Base-by-base conservation (phyloP, 2,888 invertebrate species). In the Epistrophe grossulariae region DNA sequence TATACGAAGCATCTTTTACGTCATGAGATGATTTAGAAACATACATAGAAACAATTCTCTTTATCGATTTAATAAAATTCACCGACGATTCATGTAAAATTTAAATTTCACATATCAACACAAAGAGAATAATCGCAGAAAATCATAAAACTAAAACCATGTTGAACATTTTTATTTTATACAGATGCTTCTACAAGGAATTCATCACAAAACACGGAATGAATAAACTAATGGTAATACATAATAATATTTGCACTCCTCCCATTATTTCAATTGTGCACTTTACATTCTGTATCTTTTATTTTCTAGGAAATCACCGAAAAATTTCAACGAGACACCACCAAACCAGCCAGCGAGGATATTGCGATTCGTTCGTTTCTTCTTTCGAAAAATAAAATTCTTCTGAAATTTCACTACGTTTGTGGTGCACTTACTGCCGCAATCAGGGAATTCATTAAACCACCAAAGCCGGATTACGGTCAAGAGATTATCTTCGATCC, bases 381-480 rank as follows among this genome's bases (percentile, higher is more conserved):
- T 76, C 92, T 96, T 0, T 92, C 93, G 9, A 94, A 95, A 0
- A 94, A 95, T 57, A 92, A 92, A 90, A 92, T 93, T 91, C 28
- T 93, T 3, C 45, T 93, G 5, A 91, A 91, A 89, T 93, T 92
- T 81, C 93, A 93, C 70, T 93, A 92, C 68, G 90, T 88, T 0
- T 90, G 89, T 24, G 92, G 92, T 59, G 91, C 92, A 17, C 89
- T 93, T 8, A 93, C 93, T 0, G 91, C 93, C 4, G 91, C 91
- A 13, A 95, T 94, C 0, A 94, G 96, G 52, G 94, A 93, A 68
- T 97, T 95, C 89, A 93, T 94, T 3, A 97, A 96, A 90, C 96
- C 97, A 0, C 94, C 95, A 7, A 92, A 95, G 73, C 94, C 95
- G 0, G 96, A 97, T 90, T 95, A 96, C 89, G 96, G 96, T 0